Evolutionary conservation across 1,140 invertebrate species (phyloP), one percentile per base, ranked within the genome.

Genomic region (Akabosia matsudoensis): DNA sequence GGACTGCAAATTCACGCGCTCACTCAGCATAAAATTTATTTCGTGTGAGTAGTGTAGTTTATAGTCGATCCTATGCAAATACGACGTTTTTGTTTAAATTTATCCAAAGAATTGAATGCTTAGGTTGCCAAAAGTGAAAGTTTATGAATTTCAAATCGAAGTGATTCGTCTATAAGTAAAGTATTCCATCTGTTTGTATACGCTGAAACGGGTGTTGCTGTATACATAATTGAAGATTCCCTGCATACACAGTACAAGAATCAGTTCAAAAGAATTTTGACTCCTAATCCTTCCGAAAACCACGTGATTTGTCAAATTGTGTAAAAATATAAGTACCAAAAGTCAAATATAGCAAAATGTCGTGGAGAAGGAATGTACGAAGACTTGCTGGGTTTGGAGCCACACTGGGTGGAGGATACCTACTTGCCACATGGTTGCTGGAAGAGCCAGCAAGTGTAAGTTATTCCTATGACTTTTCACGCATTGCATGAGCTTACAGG

Each of bases 381-480:
- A n/a, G 76, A 30, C 33, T 76, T 3, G 16, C 45, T n/a, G 71
- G 52, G 1, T 64, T 37, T 52, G 76, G 76, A 1, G 24, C 76
- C 1, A 51, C 54, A 22, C 13, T 73, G 28, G 76, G 76, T 30
- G 28, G 71, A 7, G 76, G 52, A 0, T 76, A 76, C 70, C 33
- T 73, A n/a, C 30, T 74, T 33, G 71, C 54, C 28, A 56, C 71
- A 64, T 73, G 30, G n/a, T 33, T 73, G 56, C 64, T 52, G 18
- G 52, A 76, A 51, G 76, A 76, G 22, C 54, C 70, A 14, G 16
- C 51, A 3, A 76, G 76, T 51, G 76, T 76, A 74, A 76, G 76
- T 52, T 22, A 24, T 33, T 4, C 54, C 22, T n/a, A n/a, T n/a
- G n/a, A 16, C 0, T 16, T 0, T 56, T 30, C 2, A 1, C 34